Base-by-base conservation (phyloP, 2,797 vertebrate species). In the Intellagama lesueurii region DNA sequence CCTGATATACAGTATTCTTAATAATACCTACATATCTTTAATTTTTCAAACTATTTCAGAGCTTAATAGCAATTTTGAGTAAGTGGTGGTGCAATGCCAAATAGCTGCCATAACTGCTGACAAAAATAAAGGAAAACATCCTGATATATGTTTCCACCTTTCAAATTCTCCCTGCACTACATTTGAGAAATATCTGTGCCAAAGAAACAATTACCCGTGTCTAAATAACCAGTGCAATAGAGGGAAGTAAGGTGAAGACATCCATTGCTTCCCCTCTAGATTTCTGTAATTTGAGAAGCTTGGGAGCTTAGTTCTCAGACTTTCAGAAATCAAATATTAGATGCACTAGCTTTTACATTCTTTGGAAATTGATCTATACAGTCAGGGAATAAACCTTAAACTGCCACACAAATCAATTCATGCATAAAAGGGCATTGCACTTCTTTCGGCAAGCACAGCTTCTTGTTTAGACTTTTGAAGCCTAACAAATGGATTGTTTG, bases 331-430 rank as follows among this genome's bases (percentile, higher is more conserved):
- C 75, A 91, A 93, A 86, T 88, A 79, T 78, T 12, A 73, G 69
- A 60, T 72, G 32, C 76, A 49, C 86, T 91, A 83, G 66, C 72
- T 92, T 8, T 89, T 68, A 87, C 90, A 89, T 91, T 92, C 44
- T 93, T 90, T 90, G 14, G 64, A 93, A 91, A 95, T 88, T 2
- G 64, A 81, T 68, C 49, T 17, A 75, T 77, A 91, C 91, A 91
- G n/a, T 32, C 91, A 94, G 90, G 32, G 84, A 83, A 93, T 90
- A 90, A 90, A 79, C 80, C 83, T 26, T 89, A 85, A 91, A 88
- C 2, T 79, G 66, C 83, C 70, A 78, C 7, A 52, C 49, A 56
- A 76, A 75, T 30, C 92, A 90, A 73, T 88, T 91, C 1, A 90
- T 84, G 66, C 2, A 47, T 92, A 83, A 92, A 93, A 94, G 88